Percentiles rank a stretch among this genome's conserved stretches.
These are phyloP conservation scores for Crematogaster levior DNA, from an alignment of 2,888 invertebrate species.

Conservation along the genomic window DNA sequence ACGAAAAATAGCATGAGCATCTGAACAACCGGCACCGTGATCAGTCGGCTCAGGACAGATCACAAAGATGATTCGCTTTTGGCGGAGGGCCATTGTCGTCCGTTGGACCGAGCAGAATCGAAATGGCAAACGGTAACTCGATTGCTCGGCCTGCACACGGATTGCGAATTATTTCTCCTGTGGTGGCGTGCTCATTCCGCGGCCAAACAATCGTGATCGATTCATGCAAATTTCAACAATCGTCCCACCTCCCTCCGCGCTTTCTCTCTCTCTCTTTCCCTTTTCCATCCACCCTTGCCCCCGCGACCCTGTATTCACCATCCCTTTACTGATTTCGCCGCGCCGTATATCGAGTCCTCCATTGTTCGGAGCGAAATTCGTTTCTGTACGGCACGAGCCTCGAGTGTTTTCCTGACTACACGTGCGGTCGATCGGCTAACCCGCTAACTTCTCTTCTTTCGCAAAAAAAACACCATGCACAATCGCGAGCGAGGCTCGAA, in stretches of 20 bases:
- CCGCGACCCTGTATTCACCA: constrained; percentile 66
- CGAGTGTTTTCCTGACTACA: constrained; percentile 67
- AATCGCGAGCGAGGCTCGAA: constrained; percentile 41
- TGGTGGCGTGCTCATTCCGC: constrained; percentile 79
- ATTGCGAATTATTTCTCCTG: constrained; percentile 83
- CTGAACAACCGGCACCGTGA: constrained; percentile 55
- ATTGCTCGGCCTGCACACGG: constrained; percentile 82
- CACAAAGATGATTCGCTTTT: constrained; percentile 83
- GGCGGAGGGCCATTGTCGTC: constrained; percentile 81
- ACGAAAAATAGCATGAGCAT: constrained; percentile 40
- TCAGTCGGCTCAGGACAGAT: constrained; percentile 74
- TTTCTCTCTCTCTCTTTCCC: constrained; percentile 51
- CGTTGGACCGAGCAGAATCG: constrained; percentile 83
- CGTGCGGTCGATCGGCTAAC: constrained; percentile 64
- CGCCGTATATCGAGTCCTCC: constrained; percentile 75
- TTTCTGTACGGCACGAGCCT: constrained; percentile 67
- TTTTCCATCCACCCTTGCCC: constrained; percentile 54
- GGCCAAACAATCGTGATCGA: constrained; percentile 84
- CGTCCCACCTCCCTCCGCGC: constrained; percentile 69
- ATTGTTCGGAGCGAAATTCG: constrained; percentile 80
- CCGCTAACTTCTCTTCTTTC: constrained; percentile 49
- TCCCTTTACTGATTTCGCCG: constrained; percentile 77
- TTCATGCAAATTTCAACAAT: constrained; percentile 85
- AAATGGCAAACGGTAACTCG: constrained; percentile 85
- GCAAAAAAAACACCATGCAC: constrained; percentile 30